Evolutionary conservation across 2,888 invertebrate genomes (phyloP).

Genomic region (Oasisia sp.): DNA sequence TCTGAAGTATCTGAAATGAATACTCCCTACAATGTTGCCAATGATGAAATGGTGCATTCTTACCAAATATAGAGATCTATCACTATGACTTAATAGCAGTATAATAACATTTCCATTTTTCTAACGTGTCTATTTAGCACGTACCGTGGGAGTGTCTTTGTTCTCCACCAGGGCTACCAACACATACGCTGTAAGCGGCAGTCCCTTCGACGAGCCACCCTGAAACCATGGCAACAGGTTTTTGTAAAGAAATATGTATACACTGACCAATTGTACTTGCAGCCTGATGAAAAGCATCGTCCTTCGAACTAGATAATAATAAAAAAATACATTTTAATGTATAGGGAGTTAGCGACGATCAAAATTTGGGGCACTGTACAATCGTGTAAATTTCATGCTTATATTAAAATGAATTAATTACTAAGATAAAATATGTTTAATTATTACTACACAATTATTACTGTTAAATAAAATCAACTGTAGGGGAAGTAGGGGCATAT

Average conservation of each 20-base stretch:
- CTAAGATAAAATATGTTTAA: no score
- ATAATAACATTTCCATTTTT: neutral
- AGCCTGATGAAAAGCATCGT: neutral
- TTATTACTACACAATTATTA: no score
- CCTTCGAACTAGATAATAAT: no score
- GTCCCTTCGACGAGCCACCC: constrained; percentile 76
- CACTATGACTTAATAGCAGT: neutral
- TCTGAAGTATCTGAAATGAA: neutral
- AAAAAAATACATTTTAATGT: no score
- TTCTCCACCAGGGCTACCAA: constrained; percentile 79
- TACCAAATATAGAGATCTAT: neutral
- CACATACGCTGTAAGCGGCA: constrained; percentile 86
- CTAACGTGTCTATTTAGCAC: neutral
- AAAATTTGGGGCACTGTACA: no score
- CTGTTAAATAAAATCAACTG: no score
- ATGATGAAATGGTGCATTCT: neutral
- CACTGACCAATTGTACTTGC: neutral
- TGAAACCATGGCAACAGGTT: constrained; percentile 41
- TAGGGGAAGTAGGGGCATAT: no score
- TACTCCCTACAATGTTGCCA: neutral
- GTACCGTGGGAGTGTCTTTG: neutral
- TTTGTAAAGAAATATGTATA: neutral
- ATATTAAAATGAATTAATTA: no score
- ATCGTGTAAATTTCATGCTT: no score
- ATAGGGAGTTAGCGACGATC: no score